Evolutionary conservation across 1,140 invertebrate genomes (phyloP), one percentile per base, ranked within the genome.

Genomic region (Doryteuthis pealeii): DNA sequence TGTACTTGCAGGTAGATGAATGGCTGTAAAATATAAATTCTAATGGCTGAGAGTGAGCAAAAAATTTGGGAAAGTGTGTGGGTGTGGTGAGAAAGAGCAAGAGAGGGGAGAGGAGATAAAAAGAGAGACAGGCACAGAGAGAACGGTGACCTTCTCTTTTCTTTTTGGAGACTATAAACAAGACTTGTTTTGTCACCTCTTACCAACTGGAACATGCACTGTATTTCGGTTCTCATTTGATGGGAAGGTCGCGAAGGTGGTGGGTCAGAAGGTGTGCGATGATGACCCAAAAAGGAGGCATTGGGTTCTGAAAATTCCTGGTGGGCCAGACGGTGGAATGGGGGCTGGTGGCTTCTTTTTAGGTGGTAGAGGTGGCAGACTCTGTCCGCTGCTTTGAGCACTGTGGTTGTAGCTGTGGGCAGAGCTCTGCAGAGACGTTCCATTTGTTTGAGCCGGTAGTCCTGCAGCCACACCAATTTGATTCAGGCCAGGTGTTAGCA

Each of bases 281-380:
- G 91, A 84, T 93, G 92, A 75, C 89, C 91, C 18, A 93, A 91
- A 77, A 93, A 85, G 62, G 78, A 73, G 14, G 77, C 72, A 35
- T 80, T 76, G 12, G 82, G 80, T 69, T 87, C 82, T 26, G 83
- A 85, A 68, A 78, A 72, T 83, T 84, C 49, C 82, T 72, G 10
- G 58, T 70, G 67, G 83, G 85, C 69, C 75, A 78, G 78, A 74
- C 45, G 83, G n/a, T n/a, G n/a, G 76, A 35, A 81, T 79, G 12
- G 83, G 78, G 22, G 83, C 78, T 54, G 92, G 92, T 58, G 94
- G 91, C 86, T 96, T 96, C 87, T 95, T 95, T 78, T 95, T 88
- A 74, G 93, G 94, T 70, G 93, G 93, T 18, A 83, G 77, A 0
- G 82, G 84, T 22, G 84, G 84, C 31, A 75, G 58, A 15, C 35